Base-by-base conservation (phyloP, 2,888 invertebrate species). In the Microchrysa polita region DNA sequence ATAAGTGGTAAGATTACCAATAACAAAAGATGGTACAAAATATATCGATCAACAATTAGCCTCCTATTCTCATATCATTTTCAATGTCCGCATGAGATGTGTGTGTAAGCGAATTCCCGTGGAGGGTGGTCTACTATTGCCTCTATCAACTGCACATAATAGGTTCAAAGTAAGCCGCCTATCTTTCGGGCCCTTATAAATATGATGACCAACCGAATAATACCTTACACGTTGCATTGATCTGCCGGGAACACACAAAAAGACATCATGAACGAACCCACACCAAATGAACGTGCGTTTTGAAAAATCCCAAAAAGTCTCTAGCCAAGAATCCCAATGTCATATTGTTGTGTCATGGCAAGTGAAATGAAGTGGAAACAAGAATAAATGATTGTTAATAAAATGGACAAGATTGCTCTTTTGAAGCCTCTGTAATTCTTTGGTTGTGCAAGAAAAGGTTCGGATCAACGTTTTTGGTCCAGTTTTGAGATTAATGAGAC, bases 281-380 rank as follows among this genome's bases (percentile, higher is more conserved):
- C 7, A 5, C 42, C 12, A 57, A 69, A 65, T 65, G 48, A 22
- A 65, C 65, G 48, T 65, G 65, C 44, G 40, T 34, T n/a, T 14
- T n/a, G 57, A 18, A 69, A 69, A 69, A 67, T 48, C 20, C 27
- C n/a, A 42, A 74, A 75, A 71, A 74, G 75, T 75, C 74, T 75
- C n/a, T n/a, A n/a, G n/a, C 74, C 74, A 69, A 67, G 40, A 67
- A 53, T 59, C 44, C 57, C 75, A 74, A 75, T 78, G 76, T 78
- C 78, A 77, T 78, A 77, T 77, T 78, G 77, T 78, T 79, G 63
- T 78, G 78, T 78, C 78, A 78, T 77, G 75, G 72, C 60, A 75
- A 72, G 77, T 60, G 76, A 77, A 79, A 77, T 78, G 77, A 77
- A 77, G 77, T 77, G 77, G 76, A 77, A 77, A 67, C 72, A 67